Evolutionary conservation across 30 jellyfish, hydroid and myxozoan genomes (phyloP).

Genomic region (Calvadosia cruxmelitensis): DNA sequence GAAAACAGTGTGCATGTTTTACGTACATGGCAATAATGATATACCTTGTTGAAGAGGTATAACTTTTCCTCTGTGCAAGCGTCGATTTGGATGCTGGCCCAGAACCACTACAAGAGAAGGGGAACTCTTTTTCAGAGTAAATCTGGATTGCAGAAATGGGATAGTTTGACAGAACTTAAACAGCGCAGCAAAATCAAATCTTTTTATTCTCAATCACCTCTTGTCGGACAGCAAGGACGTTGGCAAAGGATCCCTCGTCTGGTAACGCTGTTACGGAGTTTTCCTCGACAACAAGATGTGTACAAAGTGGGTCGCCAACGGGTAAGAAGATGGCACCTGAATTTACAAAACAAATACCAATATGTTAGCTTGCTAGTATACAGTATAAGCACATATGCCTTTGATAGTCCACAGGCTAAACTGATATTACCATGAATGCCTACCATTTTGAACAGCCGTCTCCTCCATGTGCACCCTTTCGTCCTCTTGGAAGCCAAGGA

Average conservation of each 20-base stretch:
- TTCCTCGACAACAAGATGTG: conserved; percentile 90
- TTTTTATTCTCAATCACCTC: conserved; percentile 63
- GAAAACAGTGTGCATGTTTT: too few species aligned
- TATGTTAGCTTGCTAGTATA: too few species aligned
- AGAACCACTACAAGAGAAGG: conserved; percentile 75
- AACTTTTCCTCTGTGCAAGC: conserved; percentile 97
- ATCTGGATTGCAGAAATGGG: neutral
- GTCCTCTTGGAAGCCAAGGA: conserved; percentile 84
- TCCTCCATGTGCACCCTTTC: conserved; percentile 95
- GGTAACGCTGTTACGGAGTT: conserved; percentile 47
- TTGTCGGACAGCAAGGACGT: conserved; percentile 73
- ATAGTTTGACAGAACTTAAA: neutral
- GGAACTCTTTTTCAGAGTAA: neutral
- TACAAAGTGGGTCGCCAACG: conserved; percentile 59
- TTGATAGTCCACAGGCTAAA: neutral
- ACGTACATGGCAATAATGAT: too few species aligned
- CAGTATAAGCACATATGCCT: too few species aligned
- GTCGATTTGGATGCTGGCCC: conserved; percentile 98
- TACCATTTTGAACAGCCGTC: conserved; percentile 78
- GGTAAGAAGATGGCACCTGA: conserved; percentile 72
- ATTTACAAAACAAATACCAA: neutral
- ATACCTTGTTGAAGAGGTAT: conserved; percentile 50
- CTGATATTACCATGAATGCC: neutral
- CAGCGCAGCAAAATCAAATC: too few species aligned
- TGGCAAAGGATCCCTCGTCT: conserved; percentile 35